Base-by-base conservation (phyloP, 2,797 vertebrate genomes). In the Enteromius viviparus region DNA sequence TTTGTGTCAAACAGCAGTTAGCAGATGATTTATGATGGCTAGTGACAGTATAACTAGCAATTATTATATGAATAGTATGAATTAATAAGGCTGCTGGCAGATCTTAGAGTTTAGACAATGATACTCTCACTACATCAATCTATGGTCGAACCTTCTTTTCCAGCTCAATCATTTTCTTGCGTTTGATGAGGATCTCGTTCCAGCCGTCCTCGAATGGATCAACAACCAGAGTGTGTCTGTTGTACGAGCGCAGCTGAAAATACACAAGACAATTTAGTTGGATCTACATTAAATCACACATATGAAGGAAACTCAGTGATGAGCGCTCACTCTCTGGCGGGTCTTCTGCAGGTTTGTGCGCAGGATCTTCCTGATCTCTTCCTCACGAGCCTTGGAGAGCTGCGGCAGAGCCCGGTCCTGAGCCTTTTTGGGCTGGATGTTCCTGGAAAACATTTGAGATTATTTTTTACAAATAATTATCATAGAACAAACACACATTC, bases 351-450 rank as follows among this genome's bases (percentile, higher is more conserved):
- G 94, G 92, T 99, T 99, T 64, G 87, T 96, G 82, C 98, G 95
- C 34, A 99, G 94, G 88, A 99, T 99, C 79, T 98, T 97, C 62
- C 97, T 93, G 90, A 99, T 99, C 94, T 99, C 98, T 85, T 99
- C 97, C 92, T 99, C 98, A 79, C 97, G 94, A 87, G 95, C 94
- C 91, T 96, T 97, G 26, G 96, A 94, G 79, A 99, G 91, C 74
- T 97, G 94, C 0, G 97, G 95, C 69, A 97, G 88, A 53, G 92
- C 93, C 7, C 96, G 93, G 0, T 97, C 96, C 0, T 68, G 60
- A 82, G 92, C 91, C 87, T 96, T 93, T 82, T 96, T 98, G 62
- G 97, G 97, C 82, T 97, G 96, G 89, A 99, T 98, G 91, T 99
- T 98, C 91, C 98, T 99, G 87, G 0, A 76, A 84, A 58, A 75